These are phyloP conservation scores for Meiosimyza platycephala DNA, from an alignment of 2,888 invertebrate species.

Conservation along the genomic window DNA sequence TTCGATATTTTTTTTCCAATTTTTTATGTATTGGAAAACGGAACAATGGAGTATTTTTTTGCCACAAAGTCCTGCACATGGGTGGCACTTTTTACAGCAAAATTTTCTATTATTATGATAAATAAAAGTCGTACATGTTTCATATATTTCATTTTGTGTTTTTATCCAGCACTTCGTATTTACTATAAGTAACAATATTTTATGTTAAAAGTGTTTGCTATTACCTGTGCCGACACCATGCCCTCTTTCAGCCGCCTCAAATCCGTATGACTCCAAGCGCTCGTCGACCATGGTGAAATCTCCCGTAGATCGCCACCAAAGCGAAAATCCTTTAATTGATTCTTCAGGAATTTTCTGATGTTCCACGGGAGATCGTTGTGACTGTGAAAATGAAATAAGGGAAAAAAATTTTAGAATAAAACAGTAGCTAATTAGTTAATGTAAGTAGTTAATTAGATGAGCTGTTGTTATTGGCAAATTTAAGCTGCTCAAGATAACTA, in stretches of 20 bases:
- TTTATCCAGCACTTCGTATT: too few species aligned
- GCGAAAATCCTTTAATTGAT: conserved; percentile 72
- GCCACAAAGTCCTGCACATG: too few species aligned
- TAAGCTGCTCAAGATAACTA: too few species aligned
- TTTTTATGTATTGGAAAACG: background rate
- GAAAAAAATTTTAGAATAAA: conserved; percentile 8
- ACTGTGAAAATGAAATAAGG: conserved; percentile 32
- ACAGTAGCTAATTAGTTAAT: background rate
- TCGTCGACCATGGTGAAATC: conserved; percentile 80
- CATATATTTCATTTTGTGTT: too few species aligned
- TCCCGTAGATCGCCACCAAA: conserved; percentile 77
- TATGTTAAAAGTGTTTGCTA: background rate
- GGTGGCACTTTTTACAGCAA: too few species aligned
- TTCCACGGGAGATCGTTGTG: conserved; percentile 78
- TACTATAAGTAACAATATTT: too few species aligned
- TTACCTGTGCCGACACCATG: conserved; percentile 80
- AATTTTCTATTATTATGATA: too few species aligned
- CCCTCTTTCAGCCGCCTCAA: conserved; percentile 79
- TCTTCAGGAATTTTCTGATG: conserved; percentile 76
- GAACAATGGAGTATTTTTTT: too few species aligned
- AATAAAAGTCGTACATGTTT: too few species aligned
- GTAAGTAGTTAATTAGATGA: too few species aligned
- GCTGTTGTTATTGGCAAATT: too few species aligned
- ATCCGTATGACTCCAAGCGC: conserved; percentile 84
- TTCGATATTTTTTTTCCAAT: too few species aligned